Conservation (phyloP, 2,113 vertebrate species). For the Murina feae region DNA sequence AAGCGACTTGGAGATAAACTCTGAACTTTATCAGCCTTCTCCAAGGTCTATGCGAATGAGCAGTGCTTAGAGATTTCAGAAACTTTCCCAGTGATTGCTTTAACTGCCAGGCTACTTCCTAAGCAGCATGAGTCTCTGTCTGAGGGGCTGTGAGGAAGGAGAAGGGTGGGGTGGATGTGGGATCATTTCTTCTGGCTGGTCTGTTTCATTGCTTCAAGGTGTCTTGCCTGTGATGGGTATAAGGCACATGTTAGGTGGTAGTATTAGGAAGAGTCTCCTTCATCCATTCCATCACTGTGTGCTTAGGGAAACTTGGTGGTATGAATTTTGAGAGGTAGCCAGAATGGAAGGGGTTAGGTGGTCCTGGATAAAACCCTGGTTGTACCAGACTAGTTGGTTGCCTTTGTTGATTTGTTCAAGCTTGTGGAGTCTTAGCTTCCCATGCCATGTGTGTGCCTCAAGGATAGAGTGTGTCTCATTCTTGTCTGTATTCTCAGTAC, state of each 20-base stretch:
- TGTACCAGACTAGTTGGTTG: not conserved
- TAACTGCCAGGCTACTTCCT: slow-evolving; percentile 65
- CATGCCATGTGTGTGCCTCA: not conserved
- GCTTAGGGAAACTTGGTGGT: not conserved
- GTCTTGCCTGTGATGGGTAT: not conserved
- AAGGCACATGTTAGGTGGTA: not conserved
- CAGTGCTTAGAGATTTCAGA: slow-evolving; percentile 64
- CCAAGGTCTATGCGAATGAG: slow-evolving; percentile 74
- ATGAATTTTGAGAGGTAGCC: not conserved
- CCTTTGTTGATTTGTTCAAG: not conserved
- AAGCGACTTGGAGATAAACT: slow-evolving; percentile 76
- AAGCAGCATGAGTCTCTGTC: slow-evolving; percentile 40
- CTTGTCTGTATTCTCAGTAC: not conserved
- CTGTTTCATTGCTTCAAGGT: not conserved
- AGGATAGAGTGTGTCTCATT: not conserved
- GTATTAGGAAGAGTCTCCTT: not conserved
- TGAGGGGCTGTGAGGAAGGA: not conserved
- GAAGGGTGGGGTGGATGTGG: not conserved
- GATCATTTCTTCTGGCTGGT: not conserved
- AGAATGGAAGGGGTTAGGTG: not conserved
- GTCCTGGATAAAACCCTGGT: not conserved
- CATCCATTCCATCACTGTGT: not conserved
- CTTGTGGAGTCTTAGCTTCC: not conserved
- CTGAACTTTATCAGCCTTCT: slow-evolving; percentile 79
- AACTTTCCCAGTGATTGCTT: slow-evolving; percentile 72